Evolutionary conservation across 2,888 invertebrate species (phyloP).

Genomic region (Drosophila phalerata): DNA sequence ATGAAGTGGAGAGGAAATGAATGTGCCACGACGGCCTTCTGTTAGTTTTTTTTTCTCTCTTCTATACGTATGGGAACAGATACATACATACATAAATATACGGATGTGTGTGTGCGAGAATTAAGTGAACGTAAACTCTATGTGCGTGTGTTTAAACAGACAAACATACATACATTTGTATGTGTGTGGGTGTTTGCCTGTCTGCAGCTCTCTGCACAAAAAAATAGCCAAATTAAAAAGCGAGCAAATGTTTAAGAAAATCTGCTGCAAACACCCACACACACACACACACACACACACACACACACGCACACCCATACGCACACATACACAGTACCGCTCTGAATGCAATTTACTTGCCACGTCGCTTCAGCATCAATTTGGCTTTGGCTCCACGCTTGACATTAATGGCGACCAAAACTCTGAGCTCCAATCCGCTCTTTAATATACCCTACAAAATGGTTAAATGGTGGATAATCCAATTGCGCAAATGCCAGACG

Average conservation of each 20-base stretch:
- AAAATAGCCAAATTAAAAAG: constrained; percentile 69
- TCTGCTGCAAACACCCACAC: constrained; percentile 13
- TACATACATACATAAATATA: background rate
- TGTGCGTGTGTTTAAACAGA: background rate
- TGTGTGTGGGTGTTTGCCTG: constrained; percentile 4
- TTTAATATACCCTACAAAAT: constrained; percentile 21
- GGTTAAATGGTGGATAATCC: constrained; percentile 4
- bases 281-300: background rate
- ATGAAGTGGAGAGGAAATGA: constrained; percentile 22
- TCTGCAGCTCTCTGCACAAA: constrained; percentile 26
- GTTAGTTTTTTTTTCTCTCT: background rate
- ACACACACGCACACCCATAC: background rate
- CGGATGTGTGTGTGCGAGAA: constrained; percentile 28
- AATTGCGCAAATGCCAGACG: constrained; percentile 1
- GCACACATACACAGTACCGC: background rate
- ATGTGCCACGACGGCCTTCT: constrained; percentile 26
- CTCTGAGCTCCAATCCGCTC: constrained; percentile 6
- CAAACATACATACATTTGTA: background rate
- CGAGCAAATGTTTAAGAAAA: constrained; percentile 56
- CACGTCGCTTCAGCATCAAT: constrained; percentile 43
- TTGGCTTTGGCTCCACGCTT: constrained; percentile 41
- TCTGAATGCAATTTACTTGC: constrained; percentile 50
- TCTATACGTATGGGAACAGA: background rate
- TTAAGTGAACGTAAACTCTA: constrained; percentile 56
- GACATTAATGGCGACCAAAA: constrained; percentile 52